Evolutionary conservation across 2,797 vertebrate genomes (phyloP).

Genomic region (Salarias fasciatus): DNA sequence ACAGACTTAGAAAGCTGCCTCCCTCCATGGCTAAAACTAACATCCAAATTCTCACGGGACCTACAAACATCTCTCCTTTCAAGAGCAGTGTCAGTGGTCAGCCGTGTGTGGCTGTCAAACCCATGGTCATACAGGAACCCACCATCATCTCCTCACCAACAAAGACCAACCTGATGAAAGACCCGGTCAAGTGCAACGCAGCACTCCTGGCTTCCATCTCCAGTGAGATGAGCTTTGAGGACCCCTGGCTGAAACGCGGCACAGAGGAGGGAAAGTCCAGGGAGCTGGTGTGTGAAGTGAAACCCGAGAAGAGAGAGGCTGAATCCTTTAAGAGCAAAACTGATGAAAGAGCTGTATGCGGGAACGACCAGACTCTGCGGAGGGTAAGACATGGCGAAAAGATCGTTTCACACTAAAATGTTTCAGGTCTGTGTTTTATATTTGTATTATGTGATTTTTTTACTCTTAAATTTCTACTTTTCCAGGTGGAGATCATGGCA

Average conservation of each 20-base stretch:
- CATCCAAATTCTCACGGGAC: slow-evolving; percentile 83
- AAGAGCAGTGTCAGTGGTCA: slow-evolving; percentile 87
- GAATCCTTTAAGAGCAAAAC: slow-evolving; percentile 56
- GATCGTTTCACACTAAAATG: not conserved
- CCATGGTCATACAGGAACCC: slow-evolving; percentile 83
- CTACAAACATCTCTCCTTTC: slow-evolving; percentile 86
- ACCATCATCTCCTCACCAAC: slow-evolving; percentile 59
- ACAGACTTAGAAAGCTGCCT: slow-evolving; percentile 77
- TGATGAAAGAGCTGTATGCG: slow-evolving; percentile 27
- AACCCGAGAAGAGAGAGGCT: slow-evolving; percentile 72
- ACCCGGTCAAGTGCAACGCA: slow-evolving; percentile 60
- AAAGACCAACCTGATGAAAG: slow-evolving; percentile 67
- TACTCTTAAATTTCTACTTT: slow-evolving; percentile 2
- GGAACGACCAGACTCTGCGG: slow-evolving; percentile 2
- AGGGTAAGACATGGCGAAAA: slow-evolving; percentile 37
- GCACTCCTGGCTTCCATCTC: slow-evolving; percentile 69
- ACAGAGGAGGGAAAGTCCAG: slow-evolving; percentile 74
- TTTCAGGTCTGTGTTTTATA: not conserved
- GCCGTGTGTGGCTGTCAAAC: slow-evolving; percentile 86
- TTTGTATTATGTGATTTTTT: not conserved
- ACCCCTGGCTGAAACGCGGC: slow-evolving; percentile 94
- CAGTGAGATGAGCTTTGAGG: slow-evolving; percentile 88
- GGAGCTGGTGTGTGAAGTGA: slow-evolving; percentile 68
- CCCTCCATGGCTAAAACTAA: slow-evolving; percentile 88
- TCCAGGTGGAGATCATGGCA: slow-evolving; percentile 76